phyloP scores from a whole-genome alignment of 2,797 vertebrate species.

The Leptatherina wallacei region DNA sequence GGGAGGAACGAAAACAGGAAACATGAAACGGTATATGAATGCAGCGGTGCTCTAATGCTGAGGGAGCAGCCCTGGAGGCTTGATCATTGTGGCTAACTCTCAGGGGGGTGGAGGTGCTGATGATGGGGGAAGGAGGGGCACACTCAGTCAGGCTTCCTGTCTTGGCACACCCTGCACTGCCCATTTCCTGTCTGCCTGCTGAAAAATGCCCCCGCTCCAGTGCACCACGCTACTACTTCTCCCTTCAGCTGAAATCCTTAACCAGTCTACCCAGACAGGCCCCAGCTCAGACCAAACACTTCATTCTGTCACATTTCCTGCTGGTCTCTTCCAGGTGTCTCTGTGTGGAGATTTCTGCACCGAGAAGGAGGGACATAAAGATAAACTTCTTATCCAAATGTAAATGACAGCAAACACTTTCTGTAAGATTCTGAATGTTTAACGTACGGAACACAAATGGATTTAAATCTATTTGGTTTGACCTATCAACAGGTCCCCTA shows the following conservation, averaged over 20 bases:
- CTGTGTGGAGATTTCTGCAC: conserved; percentile 9
- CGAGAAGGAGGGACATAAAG: background rate
- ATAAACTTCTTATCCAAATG: background rate
- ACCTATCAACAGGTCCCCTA: background rate
- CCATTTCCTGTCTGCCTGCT: conserved; percentile 78
- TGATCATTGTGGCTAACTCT: conserved; percentile 36
- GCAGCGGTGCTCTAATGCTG: conserved; percentile 26
- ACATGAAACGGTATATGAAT: conserved; percentile 23
- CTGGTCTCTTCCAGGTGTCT: conserved; percentile 51
- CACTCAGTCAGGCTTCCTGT: conserved; percentile 76
- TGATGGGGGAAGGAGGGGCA: background rate
- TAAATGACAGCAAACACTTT: background rate
- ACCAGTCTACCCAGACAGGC: conserved; percentile 67
- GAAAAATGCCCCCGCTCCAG: conserved; percentile 67
- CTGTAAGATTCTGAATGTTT: too few relatives aligned
- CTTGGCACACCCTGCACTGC: conserved; percentile 76
- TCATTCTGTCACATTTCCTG: conserved; percentile 49
- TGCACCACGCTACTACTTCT: conserved; percentile 11
- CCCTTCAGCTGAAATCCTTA: conserved; percentile 26
- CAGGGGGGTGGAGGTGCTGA: conserved; percentile 28
- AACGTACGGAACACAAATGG: too few relatives aligned
- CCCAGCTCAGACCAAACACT: conserved; percentile 35
- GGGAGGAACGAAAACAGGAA: conserved; percentile 56
- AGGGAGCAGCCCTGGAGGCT: conserved; percentile 10
- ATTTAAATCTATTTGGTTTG: too few relatives aligned